A percentile compares a stretch with the other conserved stretches of the same genome.
Conservation (phyloP, 2,797 vertebrate species). For the Xenops minutus region DNA sequence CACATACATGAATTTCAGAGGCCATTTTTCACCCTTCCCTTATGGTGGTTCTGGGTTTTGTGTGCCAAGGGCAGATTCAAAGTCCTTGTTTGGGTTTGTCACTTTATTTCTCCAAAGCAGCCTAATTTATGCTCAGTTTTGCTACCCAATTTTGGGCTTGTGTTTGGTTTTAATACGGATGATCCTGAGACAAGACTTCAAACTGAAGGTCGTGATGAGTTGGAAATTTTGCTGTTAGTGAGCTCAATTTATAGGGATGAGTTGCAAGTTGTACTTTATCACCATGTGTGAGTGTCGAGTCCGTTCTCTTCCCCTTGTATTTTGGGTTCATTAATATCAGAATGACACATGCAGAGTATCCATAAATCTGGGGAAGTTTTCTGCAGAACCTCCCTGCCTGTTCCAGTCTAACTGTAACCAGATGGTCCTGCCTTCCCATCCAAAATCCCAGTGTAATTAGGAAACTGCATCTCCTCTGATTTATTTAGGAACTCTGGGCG, state of each 20-base stretch:
- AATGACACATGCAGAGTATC: neutral
- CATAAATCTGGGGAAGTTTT: neutral
- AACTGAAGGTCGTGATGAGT: neutral
- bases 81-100: neutral
- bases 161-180: neutral
- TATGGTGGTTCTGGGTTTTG: accelerated
- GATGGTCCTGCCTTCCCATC: neutral
- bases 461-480: neutral
- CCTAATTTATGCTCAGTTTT: neutral
- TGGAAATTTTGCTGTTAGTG: neutral
- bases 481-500: neutral
- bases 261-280: neutral
- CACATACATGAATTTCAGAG: accelerated
- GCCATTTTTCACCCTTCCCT: neutral
- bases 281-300: neutral
- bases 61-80: neutral
- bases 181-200: neutral
- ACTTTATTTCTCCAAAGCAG: neutral
- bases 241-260: neutral
- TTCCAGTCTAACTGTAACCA: neutral
- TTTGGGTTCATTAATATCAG: neutral
- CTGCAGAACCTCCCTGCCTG: neutral
- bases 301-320: neutral
- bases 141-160: neutral
- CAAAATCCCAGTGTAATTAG: neutral